Evolutionary conservation across 2,888 invertebrate species (phyloP).

Genomic region (Eupithecia insigniata): DNA sequence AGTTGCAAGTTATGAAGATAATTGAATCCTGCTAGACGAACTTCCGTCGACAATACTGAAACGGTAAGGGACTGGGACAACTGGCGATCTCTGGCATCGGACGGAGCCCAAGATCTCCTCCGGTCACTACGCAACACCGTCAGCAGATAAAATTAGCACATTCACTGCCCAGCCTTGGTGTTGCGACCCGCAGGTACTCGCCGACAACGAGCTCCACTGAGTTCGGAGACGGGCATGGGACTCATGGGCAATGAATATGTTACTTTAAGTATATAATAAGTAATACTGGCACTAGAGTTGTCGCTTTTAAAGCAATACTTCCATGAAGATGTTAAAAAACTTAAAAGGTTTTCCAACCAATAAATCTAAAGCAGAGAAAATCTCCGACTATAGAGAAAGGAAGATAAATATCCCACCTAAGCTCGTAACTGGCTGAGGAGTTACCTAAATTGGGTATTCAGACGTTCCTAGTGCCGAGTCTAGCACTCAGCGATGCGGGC

Average conservation of each 20-base stretch:
- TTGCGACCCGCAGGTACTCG: too few species aligned
- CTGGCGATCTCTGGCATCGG: neutral
- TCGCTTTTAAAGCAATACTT: too few species aligned
- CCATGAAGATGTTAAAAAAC: neutral
- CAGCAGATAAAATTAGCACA: neutral
- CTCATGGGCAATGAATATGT: too few species aligned
- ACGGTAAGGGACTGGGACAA: neutral
- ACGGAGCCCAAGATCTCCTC: neutral
- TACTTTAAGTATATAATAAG: too few species aligned
- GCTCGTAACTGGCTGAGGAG: conserved; percentile 11
- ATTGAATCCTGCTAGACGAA: neutral
- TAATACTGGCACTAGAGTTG: too few species aligned
- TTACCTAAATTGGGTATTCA: conserved; percentile 20
- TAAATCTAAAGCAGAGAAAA: neutral
- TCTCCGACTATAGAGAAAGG: neutral
- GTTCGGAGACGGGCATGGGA: too few species aligned
- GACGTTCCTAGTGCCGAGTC: neutral
- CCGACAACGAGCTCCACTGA: too few species aligned
- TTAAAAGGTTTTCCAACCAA: neutral
- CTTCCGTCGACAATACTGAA: neutral
- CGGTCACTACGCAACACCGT: neutral
- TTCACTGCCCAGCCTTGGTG: too few species aligned
- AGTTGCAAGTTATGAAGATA: conserved; percentile 20
- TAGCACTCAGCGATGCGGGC: conserved; percentile 4
- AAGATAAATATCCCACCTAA: neutral